Conservation (phyloP, 2,888 invertebrate genomes). For the Dendrolimus pini region DNA sequence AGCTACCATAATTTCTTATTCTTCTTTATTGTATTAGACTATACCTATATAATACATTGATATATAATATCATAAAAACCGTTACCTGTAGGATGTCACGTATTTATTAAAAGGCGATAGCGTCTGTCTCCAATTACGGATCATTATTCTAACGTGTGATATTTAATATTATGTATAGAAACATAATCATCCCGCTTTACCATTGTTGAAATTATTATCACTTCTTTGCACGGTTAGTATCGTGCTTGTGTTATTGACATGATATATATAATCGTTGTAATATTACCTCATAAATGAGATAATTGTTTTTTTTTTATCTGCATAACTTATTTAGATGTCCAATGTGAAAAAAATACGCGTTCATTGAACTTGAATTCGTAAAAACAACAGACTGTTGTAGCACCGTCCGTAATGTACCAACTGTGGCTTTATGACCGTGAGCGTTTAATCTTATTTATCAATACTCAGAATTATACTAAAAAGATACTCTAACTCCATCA, state of each 20-base stretch:
- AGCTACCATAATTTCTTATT: too few relatives aligned
- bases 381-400: constrained; percentile 55
- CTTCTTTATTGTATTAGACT: too few relatives aligned
- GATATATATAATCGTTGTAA: too few relatives aligned
- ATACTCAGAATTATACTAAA: too few relatives aligned
- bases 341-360: constrained; percentile 52
- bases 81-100: constrained; percentile 68
- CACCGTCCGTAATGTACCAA: constrained; percentile 37
- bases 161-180: constrained; percentile 49
- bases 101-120: constrained; percentile 60
- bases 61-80: constrained; percentile 25
- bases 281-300: not conserved
- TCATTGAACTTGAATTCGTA: constrained; percentile 44
- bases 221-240: too few relatives aligned
- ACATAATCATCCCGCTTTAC: constrained; percentile 6
- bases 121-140: constrained; percentile 64
- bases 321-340: constrained; percentile 30
- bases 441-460: too few relatives aligned
- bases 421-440: constrained; percentile 12
- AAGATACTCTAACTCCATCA: too few relatives aligned
- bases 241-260: too few relatives aligned
- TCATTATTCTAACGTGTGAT: constrained; percentile 63
- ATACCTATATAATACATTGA: constrained; percentile 13
- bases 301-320: not conserved
- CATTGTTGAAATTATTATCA: not conserved